Evolutionary conservation across 2,113 vertebrate species (phyloP).

Genomic region (Blennius ocellaris): DNA sequence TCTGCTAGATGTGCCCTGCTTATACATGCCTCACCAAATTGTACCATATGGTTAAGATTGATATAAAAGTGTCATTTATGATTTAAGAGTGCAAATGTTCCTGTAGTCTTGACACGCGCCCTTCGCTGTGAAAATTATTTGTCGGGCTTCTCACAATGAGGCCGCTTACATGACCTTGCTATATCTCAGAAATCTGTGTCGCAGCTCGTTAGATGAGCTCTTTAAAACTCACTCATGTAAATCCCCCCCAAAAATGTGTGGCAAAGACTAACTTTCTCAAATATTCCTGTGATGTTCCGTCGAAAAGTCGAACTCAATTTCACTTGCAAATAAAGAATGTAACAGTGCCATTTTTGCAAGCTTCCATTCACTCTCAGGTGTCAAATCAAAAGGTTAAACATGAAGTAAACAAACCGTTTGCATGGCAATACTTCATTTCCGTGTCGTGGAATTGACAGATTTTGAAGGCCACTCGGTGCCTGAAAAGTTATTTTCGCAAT

Average conservation of each 20-base stretch:
- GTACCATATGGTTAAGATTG: slow-evolving; percentile 53
- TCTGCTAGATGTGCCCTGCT: slow-evolving; percentile 57
- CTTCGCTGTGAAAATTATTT: slow-evolving; percentile 42
- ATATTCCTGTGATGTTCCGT: background rate
- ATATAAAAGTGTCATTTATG: slow-evolving; percentile 66
- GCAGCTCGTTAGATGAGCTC: background rate
- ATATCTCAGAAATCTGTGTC: slow-evolving; percentile 3
- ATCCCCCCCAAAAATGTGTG: too few species aligned
- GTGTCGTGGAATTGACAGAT: slow-evolving; percentile 15
- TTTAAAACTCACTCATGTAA: background rate
- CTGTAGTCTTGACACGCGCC: slow-evolving; percentile 6
- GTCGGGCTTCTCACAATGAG: slow-evolving; percentile 25
- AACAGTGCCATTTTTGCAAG: background rate
- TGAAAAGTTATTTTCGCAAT: slow-evolving; percentile 6
- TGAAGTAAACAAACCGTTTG: slow-evolving; percentile 13
- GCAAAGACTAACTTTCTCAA: background rate
- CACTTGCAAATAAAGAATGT: background rate
- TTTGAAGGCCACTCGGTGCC: background rate
- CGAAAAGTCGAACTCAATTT: background rate
- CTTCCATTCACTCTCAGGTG: background rate
- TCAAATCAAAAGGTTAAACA: slow-evolving; percentile 25
- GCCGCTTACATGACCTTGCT: slow-evolving; percentile 44
- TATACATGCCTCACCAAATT: slow-evolving; percentile 73
- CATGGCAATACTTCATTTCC: slow-evolving; percentile 4
- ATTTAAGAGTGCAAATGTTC: slow-evolving; percentile 53